Conservation (phyloP, 2,113 vertebrate genomes). For the Genyomyrus donnyi region DNA sequence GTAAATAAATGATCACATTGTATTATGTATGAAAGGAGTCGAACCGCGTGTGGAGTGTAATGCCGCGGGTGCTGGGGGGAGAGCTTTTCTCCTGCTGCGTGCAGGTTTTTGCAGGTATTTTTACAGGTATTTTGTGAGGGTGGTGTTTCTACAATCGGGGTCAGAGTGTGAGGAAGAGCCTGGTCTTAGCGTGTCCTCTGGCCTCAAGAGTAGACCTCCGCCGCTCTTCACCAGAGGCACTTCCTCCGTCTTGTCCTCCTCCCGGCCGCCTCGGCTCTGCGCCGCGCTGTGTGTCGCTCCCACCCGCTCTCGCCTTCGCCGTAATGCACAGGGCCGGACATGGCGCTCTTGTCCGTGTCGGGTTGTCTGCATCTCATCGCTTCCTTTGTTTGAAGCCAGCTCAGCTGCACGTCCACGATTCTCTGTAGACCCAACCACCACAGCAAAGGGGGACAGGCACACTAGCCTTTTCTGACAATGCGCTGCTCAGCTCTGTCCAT, state of each 20-base stretch:
- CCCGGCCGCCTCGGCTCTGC: not conserved
- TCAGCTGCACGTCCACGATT: not conserved
- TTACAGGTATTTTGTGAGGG: not conserved
- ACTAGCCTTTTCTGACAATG: not conserved
- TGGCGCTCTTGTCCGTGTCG: not conserved
- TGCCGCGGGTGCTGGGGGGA: not conserved
- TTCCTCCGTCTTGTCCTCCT: not conserved
- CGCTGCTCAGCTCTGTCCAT: not conserved
- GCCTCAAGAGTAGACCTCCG: not conserved
- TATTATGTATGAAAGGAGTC: not conserved
- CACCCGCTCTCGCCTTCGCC: not conserved
- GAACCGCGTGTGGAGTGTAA: not conserved
- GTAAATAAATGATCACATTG: not conserved
- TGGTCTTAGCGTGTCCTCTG: not conserved
- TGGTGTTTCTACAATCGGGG: not conserved
- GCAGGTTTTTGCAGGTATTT: not conserved
- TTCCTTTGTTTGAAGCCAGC: not conserved
- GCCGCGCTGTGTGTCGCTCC: not conserved
- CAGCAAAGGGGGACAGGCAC: not conserved
- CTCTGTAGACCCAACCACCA: not conserved
- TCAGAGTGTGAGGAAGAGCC: not conserved
- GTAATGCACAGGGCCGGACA: not conserved
- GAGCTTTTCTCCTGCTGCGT: not conserved
- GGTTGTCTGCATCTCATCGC: not conserved
- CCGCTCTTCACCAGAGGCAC: not conserved